Evolutionary conservation across 2,888 invertebrate species (phyloP).

Genomic region (Napeogenes inachia): DNA sequence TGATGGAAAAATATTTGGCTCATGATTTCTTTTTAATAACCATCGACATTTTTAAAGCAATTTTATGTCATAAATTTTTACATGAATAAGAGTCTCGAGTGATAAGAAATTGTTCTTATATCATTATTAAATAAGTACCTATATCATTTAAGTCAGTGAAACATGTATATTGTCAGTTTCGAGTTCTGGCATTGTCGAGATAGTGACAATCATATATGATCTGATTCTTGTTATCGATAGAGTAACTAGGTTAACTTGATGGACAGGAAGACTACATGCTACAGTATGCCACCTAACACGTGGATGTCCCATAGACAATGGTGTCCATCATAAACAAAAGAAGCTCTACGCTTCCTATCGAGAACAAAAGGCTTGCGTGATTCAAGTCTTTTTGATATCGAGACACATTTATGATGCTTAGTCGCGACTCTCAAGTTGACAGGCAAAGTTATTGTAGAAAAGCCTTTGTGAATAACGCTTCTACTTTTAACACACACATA

Average conservation of each 20-base stretch:
- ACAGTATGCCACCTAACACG: slow-evolving; percentile 14
- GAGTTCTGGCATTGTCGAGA: slow-evolving; percentile 3
- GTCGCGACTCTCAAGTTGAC: too few species aligned
- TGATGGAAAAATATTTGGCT: too few species aligned
- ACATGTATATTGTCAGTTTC: background rate
- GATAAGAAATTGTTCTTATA: too few species aligned
- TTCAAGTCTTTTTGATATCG: background rate
- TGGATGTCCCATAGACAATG: slow-evolving; percentile 1
- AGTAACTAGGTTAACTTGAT: slow-evolving; percentile 55
- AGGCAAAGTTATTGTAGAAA: too few species aligned
- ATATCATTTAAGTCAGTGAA: background rate
- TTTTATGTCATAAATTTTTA: too few species aligned
- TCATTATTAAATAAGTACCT: too few species aligned
- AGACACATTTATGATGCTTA: too few species aligned
- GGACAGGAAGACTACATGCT: slow-evolving; percentile 31
- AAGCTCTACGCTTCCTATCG: slow-evolving; percentile 13
- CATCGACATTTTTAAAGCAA: too few species aligned
- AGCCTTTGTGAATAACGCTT: too few species aligned
- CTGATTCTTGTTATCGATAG: background rate
- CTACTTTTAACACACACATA: too few species aligned
- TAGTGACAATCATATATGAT: background rate
- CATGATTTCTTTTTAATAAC: too few species aligned
- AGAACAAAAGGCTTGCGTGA: slow-evolving; percentile 14
- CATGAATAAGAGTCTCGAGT: too few species aligned
- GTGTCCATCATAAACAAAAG: slow-evolving; percentile 10